A percentile compares a stretch with the other conserved stretches of the same genome.
Conservation (phyloP, 2,888 invertebrate species). For the Candidula unifasciata region DNA sequence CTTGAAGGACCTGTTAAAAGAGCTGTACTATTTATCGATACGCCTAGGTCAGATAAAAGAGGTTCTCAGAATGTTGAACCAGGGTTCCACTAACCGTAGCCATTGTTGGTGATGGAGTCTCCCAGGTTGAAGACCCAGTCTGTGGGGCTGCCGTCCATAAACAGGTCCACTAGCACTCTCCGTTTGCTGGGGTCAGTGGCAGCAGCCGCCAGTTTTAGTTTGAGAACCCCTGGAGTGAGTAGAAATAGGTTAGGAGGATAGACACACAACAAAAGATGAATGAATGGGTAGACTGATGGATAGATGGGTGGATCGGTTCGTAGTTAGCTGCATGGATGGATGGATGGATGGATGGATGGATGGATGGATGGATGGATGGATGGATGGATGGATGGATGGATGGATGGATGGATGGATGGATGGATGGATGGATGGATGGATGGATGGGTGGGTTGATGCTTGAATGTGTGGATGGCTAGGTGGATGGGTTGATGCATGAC, state of each 20-base stretch:
- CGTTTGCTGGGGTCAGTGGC: not conserved
- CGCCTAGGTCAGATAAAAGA: too few relatives aligned
- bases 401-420: too few relatives aligned
- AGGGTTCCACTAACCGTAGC: not conserved
- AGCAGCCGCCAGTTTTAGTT: not conserved
- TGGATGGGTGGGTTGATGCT: too few relatives aligned
- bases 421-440: too few relatives aligned
- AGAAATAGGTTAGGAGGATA: too few relatives aligned
- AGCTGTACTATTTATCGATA: too few relatives aligned
- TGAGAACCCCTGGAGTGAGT: not conserved
- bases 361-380: too few relatives aligned
- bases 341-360: too few relatives aligned
- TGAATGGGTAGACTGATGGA: constrained; percentile 1
- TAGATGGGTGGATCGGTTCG: not conserved
- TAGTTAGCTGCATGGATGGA: not conserved
- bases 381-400: too few relatives aligned
- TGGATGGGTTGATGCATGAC: not conserved
- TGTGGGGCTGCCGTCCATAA: not conserved
- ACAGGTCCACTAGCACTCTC: constrained; percentile 1
- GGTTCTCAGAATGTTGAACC: not conserved
- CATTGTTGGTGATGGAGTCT: constrained; percentile 2
- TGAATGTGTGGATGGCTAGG: not conserved
- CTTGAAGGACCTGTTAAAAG: too few relatives aligned
- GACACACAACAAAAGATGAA: too few relatives aligned
- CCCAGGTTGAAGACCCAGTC: constrained; percentile 33